phyloP scores from a whole-genome alignment of 2,888 invertebrate species.

The Seladonia tumulorum region DNA sequence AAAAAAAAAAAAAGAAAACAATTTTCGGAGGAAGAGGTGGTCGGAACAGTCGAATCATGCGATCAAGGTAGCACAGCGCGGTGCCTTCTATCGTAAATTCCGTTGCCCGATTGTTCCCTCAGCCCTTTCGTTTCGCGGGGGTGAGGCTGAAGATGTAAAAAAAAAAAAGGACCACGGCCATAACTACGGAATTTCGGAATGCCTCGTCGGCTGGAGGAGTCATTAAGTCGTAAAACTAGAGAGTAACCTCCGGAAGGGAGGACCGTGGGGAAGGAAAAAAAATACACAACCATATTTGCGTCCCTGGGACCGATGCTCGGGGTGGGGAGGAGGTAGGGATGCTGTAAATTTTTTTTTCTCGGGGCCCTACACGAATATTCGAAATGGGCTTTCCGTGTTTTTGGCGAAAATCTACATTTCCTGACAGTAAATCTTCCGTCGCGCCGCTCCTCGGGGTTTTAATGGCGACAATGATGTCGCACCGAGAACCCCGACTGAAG shows the following conservation, averaged over 20 bases:
- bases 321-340: neutral
- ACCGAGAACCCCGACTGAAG: neutral
- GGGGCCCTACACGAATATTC: constrained; percentile 17
- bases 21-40: neutral
- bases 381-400: constrained; percentile 49
- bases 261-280: constrained; percentile 25
- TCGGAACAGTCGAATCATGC: neutral
- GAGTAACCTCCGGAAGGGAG: constrained; percentile 27
- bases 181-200: constrained; percentile 52
- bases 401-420: constrained; percentile 45
- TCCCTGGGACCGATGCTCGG: constrained; percentile 13
- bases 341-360: constrained; percentile 53
- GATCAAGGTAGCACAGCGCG: neutral
- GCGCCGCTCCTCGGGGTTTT: neutral
- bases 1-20: neutral
- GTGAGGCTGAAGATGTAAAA: neutral
- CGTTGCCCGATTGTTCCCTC: constrained; percentile 17
- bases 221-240: constrained; percentile 76
- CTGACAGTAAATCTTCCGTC: constrained; percentile 32
- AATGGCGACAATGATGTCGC: neutral
- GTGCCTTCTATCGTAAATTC: constrained; percentile 40
- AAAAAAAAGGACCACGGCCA: constrained; percentile 28
- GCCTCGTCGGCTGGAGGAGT: constrained; percentile 52
- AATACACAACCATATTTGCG: constrained; percentile 35
- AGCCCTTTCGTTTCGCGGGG: constrained; percentile 50